Evolutionary conservation across 1,140 invertebrate species (phyloP).

Genomic region (Drosophila paulistorum): DNA sequence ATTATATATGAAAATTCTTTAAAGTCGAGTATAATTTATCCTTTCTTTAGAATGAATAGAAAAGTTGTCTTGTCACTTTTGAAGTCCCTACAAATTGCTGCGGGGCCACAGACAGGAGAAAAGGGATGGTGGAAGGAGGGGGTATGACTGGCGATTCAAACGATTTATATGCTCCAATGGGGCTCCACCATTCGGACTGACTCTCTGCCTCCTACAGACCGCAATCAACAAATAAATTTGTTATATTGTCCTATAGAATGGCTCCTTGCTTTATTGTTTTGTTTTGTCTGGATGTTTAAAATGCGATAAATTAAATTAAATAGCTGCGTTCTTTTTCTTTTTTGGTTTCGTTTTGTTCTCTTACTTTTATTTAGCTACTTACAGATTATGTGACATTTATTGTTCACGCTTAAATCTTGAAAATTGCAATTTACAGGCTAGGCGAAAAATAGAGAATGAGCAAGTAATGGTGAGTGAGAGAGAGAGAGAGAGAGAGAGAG

Average conservation of each 20-base stretch:
- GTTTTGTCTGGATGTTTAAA: slow-evolving; percentile 67
- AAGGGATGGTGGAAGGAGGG: no score
- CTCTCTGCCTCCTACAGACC: slow-evolving; percentile 34
- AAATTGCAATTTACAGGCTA: slow-evolving; percentile 75
- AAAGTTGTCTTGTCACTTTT: slow-evolving; percentile 24
- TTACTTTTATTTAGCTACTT: slow-evolving; percentile 76
- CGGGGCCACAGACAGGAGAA: no score
- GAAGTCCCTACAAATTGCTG: slow-evolving; percentile 37
- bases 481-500: not conserved
- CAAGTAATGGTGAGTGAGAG: not conserved
- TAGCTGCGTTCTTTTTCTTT: slow-evolving; percentile 35
- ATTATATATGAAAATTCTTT: no score
- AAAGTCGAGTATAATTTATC: no score
- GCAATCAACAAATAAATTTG: slow-evolving; percentile 76
- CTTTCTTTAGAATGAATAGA: no score
- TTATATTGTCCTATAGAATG: slow-evolving; percentile 46
- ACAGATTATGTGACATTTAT: slow-evolving; percentile 81
- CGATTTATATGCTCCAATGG: slow-evolving; percentile 23
- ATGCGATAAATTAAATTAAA: slow-evolving; percentile 81
- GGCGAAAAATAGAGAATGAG: not conserved
- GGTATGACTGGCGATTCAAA: not conserved
- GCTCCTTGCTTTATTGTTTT: slow-evolving; percentile 59
- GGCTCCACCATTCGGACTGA: not conserved
- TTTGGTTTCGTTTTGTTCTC: not conserved
- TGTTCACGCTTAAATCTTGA: slow-evolving; percentile 79